phyloP scores from a whole-genome alignment of 2,113 vertebrate genomes.

The Crotalus tigris region DNA sequence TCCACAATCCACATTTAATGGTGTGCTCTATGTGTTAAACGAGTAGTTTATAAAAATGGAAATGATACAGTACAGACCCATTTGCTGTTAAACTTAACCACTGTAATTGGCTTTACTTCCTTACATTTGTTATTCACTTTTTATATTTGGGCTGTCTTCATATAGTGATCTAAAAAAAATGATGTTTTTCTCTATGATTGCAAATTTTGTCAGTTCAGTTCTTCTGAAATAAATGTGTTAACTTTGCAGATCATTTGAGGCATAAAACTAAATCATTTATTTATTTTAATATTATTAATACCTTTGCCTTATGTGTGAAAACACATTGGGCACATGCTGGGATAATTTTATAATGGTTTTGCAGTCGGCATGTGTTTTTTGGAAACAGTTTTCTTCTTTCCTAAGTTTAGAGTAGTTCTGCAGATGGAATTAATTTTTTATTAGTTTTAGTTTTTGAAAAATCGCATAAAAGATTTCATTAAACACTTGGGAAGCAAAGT shows the following conservation, averaged over 20 bases:
- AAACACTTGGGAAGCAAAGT: background rate
- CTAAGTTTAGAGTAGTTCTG: background rate
- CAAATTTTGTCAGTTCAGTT: background rate
- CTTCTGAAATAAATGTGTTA: background rate
- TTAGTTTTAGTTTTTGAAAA: background rate
- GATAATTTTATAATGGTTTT: background rate
- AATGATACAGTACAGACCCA: background rate
- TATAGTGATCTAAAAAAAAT: background rate
- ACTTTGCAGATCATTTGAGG: background rate
- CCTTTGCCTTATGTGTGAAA: background rate
- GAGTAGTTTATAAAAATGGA: background rate
- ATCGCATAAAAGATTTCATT: background rate
- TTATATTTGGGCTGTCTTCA: background rate
- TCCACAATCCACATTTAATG: background rate
- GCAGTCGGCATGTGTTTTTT: background rate
- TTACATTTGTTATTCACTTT: background rate
- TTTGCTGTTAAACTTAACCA: conserved; percentile 10
- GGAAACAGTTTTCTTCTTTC: background rate
- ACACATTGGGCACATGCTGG: background rate
- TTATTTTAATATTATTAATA: conserved; percentile 3
- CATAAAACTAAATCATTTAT: background rate
- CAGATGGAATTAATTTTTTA: background rate
- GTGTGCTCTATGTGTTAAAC: background rate
- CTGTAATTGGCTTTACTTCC: background rate
- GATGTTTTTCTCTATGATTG: background rate